These are phyloP conservation scores for Crossocerus cetratus DNA, from an alignment of 2,888 invertebrate species.

Conservation along the genomic window DNA sequence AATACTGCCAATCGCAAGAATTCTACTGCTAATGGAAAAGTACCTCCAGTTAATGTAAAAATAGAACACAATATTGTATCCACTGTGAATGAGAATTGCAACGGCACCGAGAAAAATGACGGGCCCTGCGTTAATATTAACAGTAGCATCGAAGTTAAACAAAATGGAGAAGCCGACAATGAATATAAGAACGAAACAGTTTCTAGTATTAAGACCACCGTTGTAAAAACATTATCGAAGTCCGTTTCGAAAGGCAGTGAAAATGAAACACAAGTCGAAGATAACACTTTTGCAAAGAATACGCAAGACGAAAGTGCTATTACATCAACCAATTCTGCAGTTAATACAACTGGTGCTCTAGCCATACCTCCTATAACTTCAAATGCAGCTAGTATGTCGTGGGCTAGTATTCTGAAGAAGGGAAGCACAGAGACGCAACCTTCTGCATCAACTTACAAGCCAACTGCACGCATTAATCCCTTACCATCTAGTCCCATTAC, in stretches of 20 bases:
- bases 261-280: constrained; percentile 46
- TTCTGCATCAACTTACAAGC: constrained; percentile 56
- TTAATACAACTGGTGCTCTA: constrained; percentile 19
- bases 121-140: constrained; percentile 65
- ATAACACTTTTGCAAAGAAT: constrained; percentile 33
- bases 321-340: constrained; percentile 26
- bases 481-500: constrained; percentile 46
- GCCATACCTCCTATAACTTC: constrained; percentile 23
- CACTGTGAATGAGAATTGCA: constrained; percentile 61
- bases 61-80: constrained; percentile 66
- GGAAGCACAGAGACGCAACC: constrained; percentile 49
- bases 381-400: constrained; percentile 61
- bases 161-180: constrained; percentile 63
- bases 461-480: constrained; percentile 66
- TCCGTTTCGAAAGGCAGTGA: constrained; percentile 45
- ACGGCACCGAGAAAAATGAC: constrained; percentile 62
- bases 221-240: constrained; percentile 55
- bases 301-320: constrained; percentile 37
- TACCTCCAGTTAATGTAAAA: constrained; percentile 63
- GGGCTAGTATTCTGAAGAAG: constrained; percentile 74
- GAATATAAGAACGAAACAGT: constrained; percentile 58
- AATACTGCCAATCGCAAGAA: constrained; percentile 50
- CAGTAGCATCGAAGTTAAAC: constrained; percentile 66
- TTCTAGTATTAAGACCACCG: constrained; percentile 52
- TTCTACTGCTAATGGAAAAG: constrained; percentile 43